These are phyloP conservation scores for Sceloporus tristichus DNA, from an alignment of 2,113 vertebrate species.

Conservation along the genomic window DNA sequence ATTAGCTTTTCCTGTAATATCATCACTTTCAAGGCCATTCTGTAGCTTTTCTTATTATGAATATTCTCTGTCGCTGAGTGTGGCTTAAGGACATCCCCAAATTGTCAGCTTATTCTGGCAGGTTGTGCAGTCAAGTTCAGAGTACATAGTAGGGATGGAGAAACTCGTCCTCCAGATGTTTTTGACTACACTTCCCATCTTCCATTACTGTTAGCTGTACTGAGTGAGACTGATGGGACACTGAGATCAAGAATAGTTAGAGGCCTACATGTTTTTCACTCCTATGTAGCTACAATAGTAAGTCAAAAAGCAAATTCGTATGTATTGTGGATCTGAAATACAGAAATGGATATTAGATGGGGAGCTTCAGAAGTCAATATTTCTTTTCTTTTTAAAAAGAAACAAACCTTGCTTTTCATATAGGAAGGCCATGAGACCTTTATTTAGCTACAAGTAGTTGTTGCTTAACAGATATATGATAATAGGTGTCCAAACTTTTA, in stretches of 20 bases:
- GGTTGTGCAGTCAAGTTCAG: conserved; percentile 30
- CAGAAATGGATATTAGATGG: background rate
- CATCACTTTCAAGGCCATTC: conserved; percentile 37
- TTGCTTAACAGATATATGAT: conserved; percentile 28
- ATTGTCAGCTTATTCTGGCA: background rate
- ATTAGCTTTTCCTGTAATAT: conserved; percentile 23
- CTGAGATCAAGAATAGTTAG: background rate
- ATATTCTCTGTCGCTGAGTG: background rate
- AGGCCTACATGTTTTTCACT: background rate
- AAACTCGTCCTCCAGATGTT: background rate
- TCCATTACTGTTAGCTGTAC: background rate
- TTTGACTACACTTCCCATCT: background rate
- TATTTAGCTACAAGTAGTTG: background rate
- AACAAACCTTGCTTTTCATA: rapidly evolving
- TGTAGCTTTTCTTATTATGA: conserved; percentile 5
- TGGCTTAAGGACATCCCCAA: background rate
- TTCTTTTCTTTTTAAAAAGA: background rate
- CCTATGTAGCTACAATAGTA: conserved; percentile 38
- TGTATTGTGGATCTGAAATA: conserved; percentile 46
- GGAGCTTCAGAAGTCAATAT: background rate
- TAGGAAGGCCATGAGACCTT: rapidly evolving
- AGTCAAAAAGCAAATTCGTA: conserved; percentile 62
- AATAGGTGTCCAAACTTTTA: background rate
- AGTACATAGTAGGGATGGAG: background rate
- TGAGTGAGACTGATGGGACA: background rate